Percentiles rank a stretch among this genome's conserved stretches.
These are phyloP conservation scores for Hippocampus zosterae DNA, from an alignment of 2,113 vertebrate genomes.

Conservation along the genomic window DNA sequence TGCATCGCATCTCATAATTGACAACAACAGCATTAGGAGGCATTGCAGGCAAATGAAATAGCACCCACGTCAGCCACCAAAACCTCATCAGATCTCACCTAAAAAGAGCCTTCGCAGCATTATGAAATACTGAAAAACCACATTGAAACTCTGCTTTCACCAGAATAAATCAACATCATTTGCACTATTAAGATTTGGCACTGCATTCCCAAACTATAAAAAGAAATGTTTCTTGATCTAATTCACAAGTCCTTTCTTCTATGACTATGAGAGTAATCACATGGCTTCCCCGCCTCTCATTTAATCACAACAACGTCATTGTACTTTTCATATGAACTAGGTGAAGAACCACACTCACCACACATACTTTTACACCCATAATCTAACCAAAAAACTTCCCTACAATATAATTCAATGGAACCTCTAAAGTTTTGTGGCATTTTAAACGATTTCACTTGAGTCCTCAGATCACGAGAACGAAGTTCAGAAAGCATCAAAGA, in stretches of 20 bases:
- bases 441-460: neutral
- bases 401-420: neutral
- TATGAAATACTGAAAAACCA: slow-evolving; percentile 34
- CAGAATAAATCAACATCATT: slow-evolving; percentile 38
- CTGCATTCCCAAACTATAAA: neutral
- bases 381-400: neutral
- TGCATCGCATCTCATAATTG: neutral
- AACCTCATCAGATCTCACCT: slow-evolving; percentile 45
- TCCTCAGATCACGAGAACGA: neutral
- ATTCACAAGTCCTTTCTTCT: neutral
- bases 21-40: neutral
- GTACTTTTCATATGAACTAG: neutral
- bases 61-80: slow-evolving; percentile 32
- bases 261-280: neutral
- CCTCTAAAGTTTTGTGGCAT: neutral
- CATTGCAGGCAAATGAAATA: too few species aligned
- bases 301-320: neutral
- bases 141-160: slow-evolving; percentile 38
- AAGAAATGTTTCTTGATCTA: neutral
- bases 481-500: neutral
- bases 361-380: neutral
- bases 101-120: slow-evolving; percentile 46
- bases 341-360: neutral
- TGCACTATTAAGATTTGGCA: slow-evolving; percentile 10
- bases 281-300: neutral